Percentiles rank a stretch among this genome's conserved stretches.
phyloP scores from a whole-genome alignment of 1,140 invertebrate genomes.

The Solenopsis fugax region DNA sequence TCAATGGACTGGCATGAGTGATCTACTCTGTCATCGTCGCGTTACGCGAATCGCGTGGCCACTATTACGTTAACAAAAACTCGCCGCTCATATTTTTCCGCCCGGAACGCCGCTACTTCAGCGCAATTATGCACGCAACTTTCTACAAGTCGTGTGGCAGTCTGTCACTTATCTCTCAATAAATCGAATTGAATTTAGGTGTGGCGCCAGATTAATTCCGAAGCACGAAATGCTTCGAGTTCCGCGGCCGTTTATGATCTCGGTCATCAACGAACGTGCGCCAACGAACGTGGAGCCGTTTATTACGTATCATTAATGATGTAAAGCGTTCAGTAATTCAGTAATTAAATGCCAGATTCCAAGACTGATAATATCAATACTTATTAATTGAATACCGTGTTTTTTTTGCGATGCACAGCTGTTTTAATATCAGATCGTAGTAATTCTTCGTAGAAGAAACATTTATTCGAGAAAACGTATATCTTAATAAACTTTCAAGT shows the following conservation, averaged over 20 bases:
- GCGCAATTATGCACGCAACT: background rate
- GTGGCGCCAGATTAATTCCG: background rate
- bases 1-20: slow-evolving; percentile 15
- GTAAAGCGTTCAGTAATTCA: background rate
- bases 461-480: background rate
- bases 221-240: background rate
- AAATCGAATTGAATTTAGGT: background rate
- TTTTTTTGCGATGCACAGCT: background rate
- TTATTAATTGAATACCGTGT: background rate
- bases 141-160: background rate
- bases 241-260: background rate
- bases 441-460: background rate
- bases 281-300: background rate
- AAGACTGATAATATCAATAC: background rate
- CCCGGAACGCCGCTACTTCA: background rate
- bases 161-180: background rate
- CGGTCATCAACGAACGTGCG: background rate
- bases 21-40: slow-evolving; percentile 8
- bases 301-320: background rate
- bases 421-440: background rate
- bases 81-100: background rate
- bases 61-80: background rate
- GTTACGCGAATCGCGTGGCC: background rate
- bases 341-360: background rate
- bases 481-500: background rate